Base-by-base conservation (phyloP, 1,140 invertebrate genomes). In the Lerema accius region DNA sequence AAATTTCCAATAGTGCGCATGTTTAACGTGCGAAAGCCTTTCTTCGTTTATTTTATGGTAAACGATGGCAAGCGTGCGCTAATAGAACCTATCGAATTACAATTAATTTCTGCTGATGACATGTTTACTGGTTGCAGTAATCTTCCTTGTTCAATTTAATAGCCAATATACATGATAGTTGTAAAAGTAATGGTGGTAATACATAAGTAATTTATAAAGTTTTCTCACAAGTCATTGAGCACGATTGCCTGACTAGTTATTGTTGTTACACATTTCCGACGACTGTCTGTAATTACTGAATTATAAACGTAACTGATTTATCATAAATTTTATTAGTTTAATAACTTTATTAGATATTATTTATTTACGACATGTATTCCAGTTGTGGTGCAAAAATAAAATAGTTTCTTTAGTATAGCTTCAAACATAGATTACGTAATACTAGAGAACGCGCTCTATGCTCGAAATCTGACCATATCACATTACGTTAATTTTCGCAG, bases 81-180 rank as follows among this genome's bases (percentile, higher is more conserved):
- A 71, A 65, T 61, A 42, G 58, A 69, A 63, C 63, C 65, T 74
- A 80, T 80, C 74, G 77, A 77, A 80, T 80, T 77, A 74, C 77
- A 73, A 80, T 50, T 75, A 73, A 77, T 75, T 56, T 56, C 53
- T 45, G 28, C 42, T 11, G 53, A 56, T 45, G 53, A 45, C 53
- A 56, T 56, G 53, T 56, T 56, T 56, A 56, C 53, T 32, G 53
- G 43, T 56, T 11, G 19, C 40, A 5, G 48, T 16, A 43, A 43
- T 40, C 53, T 45, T 51, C 28, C 49, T 56, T 43, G 19, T 10
- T 43, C 39, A 42, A 42, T 17, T 13, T 56, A 45, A 56, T 56
- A 17, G 26, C 53, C 53, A 32, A 32, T 56, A 32, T 37, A 11
- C n/a, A 37, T 37, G 35, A 11, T 37, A 37, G 28, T 32, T 37